Evolutionary conservation across 2,113 vertebrate species (phyloP).

Genomic region (Lycocorax pyrrhopterus): DNA sequence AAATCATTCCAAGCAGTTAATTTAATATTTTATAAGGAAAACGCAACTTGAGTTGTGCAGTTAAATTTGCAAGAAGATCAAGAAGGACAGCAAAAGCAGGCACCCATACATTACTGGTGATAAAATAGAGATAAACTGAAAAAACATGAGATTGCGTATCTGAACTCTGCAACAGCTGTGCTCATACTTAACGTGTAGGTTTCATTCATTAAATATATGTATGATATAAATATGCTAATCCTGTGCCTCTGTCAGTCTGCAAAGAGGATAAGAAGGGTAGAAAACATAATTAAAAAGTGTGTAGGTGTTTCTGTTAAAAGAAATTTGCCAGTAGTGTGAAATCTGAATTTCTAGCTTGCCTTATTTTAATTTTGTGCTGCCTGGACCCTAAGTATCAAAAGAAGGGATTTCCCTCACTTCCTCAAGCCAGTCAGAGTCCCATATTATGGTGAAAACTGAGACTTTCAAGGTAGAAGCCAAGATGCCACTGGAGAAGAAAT

Average conservation of each 20-base stretch:
- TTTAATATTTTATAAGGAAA: constrained; percentile 70
- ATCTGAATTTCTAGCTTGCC: constrained; percentile 33
- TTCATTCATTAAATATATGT: constrained; percentile 62
- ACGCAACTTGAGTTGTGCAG: constrained; percentile 46
- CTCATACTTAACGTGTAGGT: background rate
- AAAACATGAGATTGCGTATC: background rate
- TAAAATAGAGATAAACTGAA: constrained; percentile 24
- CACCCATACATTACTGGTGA: background rate
- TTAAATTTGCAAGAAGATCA: constrained; percentile 47
- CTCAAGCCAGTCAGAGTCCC: background rate
- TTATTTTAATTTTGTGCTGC: constrained; percentile 10
- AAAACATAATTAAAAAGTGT: constrained; percentile 45
- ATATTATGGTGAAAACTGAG: background rate
- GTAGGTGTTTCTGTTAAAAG: constrained; percentile 53
- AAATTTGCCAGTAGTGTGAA: constrained; percentile 7
- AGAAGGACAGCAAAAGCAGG: background rate
- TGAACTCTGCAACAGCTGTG: background rate
- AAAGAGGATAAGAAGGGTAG: constrained; percentile 23
- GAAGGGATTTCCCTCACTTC: background rate
- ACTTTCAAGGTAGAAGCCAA: background rate
- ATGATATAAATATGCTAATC: constrained; percentile 56
- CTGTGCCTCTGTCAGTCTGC: constrained; percentile 31
- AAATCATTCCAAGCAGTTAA: constrained; percentile 44
- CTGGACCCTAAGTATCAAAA: background rate
- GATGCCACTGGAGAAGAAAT: background rate